phyloP scores from a whole-genome alignment of 2,113 vertebrate genomes.

The Pimephales promelas region DNA sequence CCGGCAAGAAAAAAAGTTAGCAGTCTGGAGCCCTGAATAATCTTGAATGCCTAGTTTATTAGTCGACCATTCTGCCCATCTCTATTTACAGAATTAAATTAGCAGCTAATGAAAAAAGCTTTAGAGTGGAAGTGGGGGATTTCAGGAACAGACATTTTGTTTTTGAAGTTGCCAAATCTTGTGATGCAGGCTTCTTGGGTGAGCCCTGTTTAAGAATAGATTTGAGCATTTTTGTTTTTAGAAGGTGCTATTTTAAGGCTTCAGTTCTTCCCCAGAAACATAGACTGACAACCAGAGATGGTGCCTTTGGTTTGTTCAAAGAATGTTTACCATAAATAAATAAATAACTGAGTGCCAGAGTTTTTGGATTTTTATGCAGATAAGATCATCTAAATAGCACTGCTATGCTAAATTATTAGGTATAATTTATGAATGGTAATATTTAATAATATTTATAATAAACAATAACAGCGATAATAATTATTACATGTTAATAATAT shows the following conservation, averaged over 20 bases:
- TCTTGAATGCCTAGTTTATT: background rate
- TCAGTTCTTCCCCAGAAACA: conserved; percentile 30
- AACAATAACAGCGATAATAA: background rate
- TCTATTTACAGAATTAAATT: background rate
- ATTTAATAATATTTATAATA: background rate
- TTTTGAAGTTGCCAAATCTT: background rate
- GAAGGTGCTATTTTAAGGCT: conserved; percentile 53
- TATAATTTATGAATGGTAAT: background rate
- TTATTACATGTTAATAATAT: background rate
- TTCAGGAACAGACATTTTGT: conserved; percentile 9
- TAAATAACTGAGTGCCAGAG: background rate
- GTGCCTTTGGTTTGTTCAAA: conserved; percentile 42
- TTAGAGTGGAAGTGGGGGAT: background rate
- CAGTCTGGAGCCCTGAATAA: background rate
- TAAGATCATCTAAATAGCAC: background rate
- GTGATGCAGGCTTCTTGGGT: background rate
- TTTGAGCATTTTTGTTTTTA: conserved; percentile 16
- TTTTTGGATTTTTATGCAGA: background rate
- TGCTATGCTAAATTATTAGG: background rate
- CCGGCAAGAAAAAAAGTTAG: too few relatives aligned
- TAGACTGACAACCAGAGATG: conserved; percentile 63
- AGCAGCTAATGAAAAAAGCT: background rate
- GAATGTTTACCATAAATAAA: background rate
- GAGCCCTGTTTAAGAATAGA: conserved; percentile 24
- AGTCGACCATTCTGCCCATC: background rate